Percentiles rank a stretch among this genome's conserved stretches.
Conservation (phyloP, 2,888 invertebrate genomes). For the Chymomyza caudatula region DNA sequence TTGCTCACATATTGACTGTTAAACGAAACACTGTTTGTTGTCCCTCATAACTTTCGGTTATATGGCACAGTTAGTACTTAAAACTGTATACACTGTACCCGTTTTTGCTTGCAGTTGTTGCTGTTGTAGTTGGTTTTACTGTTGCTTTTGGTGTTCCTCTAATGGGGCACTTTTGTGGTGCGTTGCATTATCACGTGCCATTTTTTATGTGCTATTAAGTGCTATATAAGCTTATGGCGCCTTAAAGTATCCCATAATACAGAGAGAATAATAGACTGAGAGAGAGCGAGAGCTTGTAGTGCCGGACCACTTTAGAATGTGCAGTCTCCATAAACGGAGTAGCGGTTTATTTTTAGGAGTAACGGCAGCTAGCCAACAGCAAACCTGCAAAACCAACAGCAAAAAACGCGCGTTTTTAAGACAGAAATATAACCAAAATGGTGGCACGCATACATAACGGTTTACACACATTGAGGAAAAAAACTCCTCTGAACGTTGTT, state of each 20-base stretch:
- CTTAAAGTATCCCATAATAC: conserved; percentile 65
- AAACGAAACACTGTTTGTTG: neutral
- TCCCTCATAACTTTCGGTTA: neutral
- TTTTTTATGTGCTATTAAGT: conserved; percentile 71
- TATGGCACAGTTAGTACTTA: neutral
- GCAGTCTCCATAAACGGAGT: conserved; percentile 32
- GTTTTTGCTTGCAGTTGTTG: conserved; percentile 6
- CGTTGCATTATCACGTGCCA: conserved; percentile 67
- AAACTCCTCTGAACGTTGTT: too few species aligned
- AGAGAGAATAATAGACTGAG: neutral
- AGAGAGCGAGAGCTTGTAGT: conserved; percentile 6
- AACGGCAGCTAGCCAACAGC: neutral
- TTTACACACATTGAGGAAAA: neutral
- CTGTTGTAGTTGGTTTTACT: conserved; percentile 16
- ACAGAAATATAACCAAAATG: conserved; percentile 46
- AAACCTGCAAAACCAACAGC: conserved; percentile 1
- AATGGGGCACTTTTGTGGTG: conserved; percentile 62
- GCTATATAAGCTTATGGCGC: conserved; percentile 67
- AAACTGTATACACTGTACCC: neutral
- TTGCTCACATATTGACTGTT: neutral
- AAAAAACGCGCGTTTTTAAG: conserved; percentile 46
- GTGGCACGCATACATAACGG: neutral
- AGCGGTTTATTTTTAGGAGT: conserved; percentile 20
- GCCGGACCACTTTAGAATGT: conserved; percentile 34
- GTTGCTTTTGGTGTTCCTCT: conserved; percentile 11